These are phyloP conservation scores for Drosophila willistoni DNA, from an alignment of 1,140 invertebrate genomes.

Conservation along the genomic window DNA sequence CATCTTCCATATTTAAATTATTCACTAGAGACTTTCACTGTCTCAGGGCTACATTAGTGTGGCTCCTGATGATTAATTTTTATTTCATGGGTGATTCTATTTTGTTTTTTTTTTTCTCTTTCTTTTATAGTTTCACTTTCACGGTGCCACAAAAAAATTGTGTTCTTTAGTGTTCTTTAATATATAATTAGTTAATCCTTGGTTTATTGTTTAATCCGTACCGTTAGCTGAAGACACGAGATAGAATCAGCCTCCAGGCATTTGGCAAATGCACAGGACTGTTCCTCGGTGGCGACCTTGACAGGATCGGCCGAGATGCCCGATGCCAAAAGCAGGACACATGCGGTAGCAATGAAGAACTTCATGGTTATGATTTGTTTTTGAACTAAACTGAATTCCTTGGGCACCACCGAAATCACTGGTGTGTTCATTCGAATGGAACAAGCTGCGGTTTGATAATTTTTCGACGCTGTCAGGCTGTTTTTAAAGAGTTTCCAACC, in stretches of 20 bases:
- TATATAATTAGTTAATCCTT: constrained; percentile 58
- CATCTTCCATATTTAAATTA: constrained; percentile 12
- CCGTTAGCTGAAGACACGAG: constrained; percentile 86
- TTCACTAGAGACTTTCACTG: constrained; percentile 42
- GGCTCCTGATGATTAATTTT: constrained; percentile 22
- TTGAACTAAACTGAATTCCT: constrained; percentile 67
- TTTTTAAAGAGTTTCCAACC: constrained; percentile 83
- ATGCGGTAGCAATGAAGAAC: constrained; percentile 75
- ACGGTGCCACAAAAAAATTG: constrained; percentile 41
- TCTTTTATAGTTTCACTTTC: constrained; percentile 57
- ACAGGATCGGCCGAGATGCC: constrained; percentile 81
- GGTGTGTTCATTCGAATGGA: constrained; percentile 83
- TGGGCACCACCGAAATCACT: constrained; percentile 81
- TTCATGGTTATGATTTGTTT: constrained; percentile 62
- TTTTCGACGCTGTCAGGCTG: constrained; percentile 82
- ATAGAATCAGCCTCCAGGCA: constrained; percentile 87
- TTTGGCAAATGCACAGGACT: constrained; percentile 81
- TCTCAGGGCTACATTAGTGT: constrained; percentile 13
- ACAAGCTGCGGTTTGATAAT: constrained; percentile 83
- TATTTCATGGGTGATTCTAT: neutral
- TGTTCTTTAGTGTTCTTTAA: constrained; percentile 32
- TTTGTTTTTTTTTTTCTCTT: constrained; percentile 8
- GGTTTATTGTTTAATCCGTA: constrained; percentile 76
- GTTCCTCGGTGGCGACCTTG: constrained; percentile 60
- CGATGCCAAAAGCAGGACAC: constrained; percentile 78